Evolutionary conservation across 2,888 invertebrate species (phyloP), one percentile per base, ranked within the genome.

Genomic region (Aspidiotus rigidus): DNA sequence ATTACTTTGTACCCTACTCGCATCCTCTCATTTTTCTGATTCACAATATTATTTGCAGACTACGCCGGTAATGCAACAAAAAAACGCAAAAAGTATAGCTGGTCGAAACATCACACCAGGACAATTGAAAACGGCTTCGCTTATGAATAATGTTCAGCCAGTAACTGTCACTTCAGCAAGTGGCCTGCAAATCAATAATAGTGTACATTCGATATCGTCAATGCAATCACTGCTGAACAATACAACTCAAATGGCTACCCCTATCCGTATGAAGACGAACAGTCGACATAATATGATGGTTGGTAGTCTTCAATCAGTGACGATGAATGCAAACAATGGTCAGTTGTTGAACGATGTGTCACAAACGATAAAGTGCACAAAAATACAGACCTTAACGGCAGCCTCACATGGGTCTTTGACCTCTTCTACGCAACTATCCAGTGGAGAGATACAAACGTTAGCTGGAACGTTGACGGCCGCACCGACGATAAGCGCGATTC

Each of bases 361-460:
- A 28, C 64, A 64, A 17, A 59, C 28, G 42, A 60, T 67, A n/a
- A 67, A 67, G 44, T 67, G 67, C 17, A 44, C 60, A 49, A 67
- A 67, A 60, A 10, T 59, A n/a, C 67, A 67, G 49, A 42, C 67
- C 13, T 44, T 67, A 9, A 11, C 15, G 28, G 11, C 67, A 13
- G 16, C 67, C 15, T 60, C 59, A 13, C 17, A 39, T 39, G 17
- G 28, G 28, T 13, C 16, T 11, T 2, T 59, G 17, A 28, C 44
- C 41, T 42, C 59, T 17, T 39, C 59, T n/a, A 15, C 61, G 17
- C 62, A 69, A 17, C 41, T 69, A 16, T 69, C 69, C 8, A 16
- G 64, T 17, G 71, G 70, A 17, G 70, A 60, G 53, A 41, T 72
- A 15, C 72, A 73, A 42, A 70, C 71, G 7, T 60, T 72, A 55